phyloP scores from a whole-genome alignment of 2,113 vertebrate species.

The Pluvianellus socialis region DNA sequence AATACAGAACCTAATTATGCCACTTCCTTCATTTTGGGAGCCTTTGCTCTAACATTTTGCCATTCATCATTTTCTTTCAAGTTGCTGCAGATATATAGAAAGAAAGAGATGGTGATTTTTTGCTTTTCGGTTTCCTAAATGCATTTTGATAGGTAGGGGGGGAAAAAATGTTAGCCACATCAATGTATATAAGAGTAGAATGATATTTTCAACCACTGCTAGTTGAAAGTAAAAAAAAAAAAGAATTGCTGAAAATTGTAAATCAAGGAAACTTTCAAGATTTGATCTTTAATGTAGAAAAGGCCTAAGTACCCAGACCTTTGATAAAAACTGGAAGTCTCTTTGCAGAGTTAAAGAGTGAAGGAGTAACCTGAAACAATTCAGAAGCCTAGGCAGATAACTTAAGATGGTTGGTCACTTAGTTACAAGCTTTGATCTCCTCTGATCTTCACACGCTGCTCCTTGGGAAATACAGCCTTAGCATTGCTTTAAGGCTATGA shows the following conservation, averaged over 20 bases:
- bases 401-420: background rate
- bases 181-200: background rate
- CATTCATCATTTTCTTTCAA: slow-evolving; percentile 68
- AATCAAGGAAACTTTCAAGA: background rate
- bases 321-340: background rate
- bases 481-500: background rate
- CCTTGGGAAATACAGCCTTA: background rate
- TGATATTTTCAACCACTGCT: background rate
- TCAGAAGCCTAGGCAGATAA: background rate
- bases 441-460: background rate
- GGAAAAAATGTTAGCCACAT: slow-evolving; percentile 4
- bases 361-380: background rate
- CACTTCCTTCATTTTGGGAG: slow-evolving; percentile 41
- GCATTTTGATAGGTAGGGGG: slow-evolving; percentile 14
- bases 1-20: slow-evolving; percentile 55
- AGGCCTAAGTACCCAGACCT: background rate
- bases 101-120: background rate
- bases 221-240: background rate
- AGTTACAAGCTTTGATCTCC: background rate
- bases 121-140: slow-evolving; percentile 54
- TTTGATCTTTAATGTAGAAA: background rate
- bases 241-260: background rate
- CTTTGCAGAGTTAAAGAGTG: background rate
- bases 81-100: slow-evolving; percentile 54
- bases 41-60: slow-evolving; percentile 50